These are phyloP conservation scores for Chloropsis hardwickii DNA, from an alignment of 2,113 vertebrate species.

Conservation along the genomic window DNA sequence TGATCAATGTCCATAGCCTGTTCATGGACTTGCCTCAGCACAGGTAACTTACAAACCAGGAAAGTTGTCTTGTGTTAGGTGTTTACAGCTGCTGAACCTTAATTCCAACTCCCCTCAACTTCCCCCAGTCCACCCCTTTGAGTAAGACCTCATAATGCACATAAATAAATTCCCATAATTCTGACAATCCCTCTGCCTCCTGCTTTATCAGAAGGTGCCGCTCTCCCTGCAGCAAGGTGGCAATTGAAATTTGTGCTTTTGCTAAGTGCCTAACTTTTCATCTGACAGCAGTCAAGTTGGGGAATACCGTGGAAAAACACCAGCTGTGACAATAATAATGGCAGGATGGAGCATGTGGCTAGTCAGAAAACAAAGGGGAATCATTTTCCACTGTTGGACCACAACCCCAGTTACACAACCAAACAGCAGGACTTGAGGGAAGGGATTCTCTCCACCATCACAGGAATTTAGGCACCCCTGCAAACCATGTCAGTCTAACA, in stretches of 20 bases:
- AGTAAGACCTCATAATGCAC: background rate
- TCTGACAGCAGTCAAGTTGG: background rate
- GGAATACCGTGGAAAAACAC: background rate
- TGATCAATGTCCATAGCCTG: background rate
- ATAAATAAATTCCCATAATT: background rate
- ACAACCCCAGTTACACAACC: conserved; percentile 4
- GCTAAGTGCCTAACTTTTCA: conserved; percentile 53
- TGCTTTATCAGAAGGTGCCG: conserved; percentile 9
- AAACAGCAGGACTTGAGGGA: background rate
- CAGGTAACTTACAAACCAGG: background rate
- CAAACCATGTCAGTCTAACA: conserved; percentile 80
- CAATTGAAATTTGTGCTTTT: conserved; percentile 53
- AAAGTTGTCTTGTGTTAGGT: background rate
- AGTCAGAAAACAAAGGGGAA: conserved; percentile 5
- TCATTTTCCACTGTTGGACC: background rate
- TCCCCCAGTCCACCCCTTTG: background rate
- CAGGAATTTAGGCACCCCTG: background rate
- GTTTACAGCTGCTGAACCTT: background rate
- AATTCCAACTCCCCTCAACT: background rate
- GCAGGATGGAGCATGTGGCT: background rate
- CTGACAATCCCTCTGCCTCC: background rate
- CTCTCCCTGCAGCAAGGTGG: background rate
- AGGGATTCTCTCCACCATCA: background rate
- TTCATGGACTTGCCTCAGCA: background rate
- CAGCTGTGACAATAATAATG: background rate